Percentiles rank a stretch among this genome's conserved stretches.
Conservation (phyloP, 1,140 invertebrate genomes). For the Nautilus pompilius region DNA sequence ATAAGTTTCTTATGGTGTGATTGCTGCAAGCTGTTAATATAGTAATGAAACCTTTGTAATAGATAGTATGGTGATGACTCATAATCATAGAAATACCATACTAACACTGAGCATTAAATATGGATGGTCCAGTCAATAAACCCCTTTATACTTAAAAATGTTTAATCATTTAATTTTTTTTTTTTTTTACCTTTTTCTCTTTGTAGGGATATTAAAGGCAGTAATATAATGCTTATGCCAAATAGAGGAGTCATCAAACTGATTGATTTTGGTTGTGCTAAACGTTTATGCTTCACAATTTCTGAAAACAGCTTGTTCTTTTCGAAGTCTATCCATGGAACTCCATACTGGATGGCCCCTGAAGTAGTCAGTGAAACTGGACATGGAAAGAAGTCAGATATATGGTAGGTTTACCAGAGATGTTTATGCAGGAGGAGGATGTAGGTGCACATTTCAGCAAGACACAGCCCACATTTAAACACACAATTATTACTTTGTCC, state of each 20-base stretch:
- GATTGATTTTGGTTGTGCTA: slow-evolving; percentile 88
- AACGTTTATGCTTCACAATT: slow-evolving; percentile 48
- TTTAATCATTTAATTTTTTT: too few species aligned
- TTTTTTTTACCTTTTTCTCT: background rate
- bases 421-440: background rate
- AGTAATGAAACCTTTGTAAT: too few species aligned
- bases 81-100: too few species aligned
- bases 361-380: slow-evolving; percentile 76
- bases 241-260: slow-evolving; percentile 89
- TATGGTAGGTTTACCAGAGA: slow-evolving; percentile 42
- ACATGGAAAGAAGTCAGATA: slow-evolving; percentile 54
- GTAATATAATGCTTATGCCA: slow-evolving; percentile 93
- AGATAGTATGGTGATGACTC: too few species aligned
- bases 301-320: slow-evolving; percentile 48
- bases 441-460: background rate
- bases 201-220: slow-evolving; percentile 90
- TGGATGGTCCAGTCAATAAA: too few species aligned
- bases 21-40: too few species aligned
- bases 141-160: too few species aligned
- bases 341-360: slow-evolving; percentile 94
- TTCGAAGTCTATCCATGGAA: slow-evolving; percentile 53
- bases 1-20: too few species aligned
- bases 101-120: too few species aligned
- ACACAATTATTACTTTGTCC: background rate
- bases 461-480: background rate